Evolutionary conservation across 1,140 invertebrate species (phyloP).

Genomic region (Arion vulgaris): DNA sequence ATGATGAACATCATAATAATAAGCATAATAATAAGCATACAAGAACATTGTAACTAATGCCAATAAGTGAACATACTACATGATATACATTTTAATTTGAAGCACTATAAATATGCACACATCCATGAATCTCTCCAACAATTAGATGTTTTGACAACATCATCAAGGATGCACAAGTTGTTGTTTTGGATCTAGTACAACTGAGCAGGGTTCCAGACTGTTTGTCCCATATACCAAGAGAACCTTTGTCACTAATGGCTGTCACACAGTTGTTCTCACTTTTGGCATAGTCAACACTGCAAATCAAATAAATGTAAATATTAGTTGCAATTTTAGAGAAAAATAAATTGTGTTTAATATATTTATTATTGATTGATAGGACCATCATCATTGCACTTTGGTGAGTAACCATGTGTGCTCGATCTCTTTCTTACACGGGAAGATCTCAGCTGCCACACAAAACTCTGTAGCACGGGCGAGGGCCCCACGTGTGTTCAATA

Average conservation of each 20-base stretch:
- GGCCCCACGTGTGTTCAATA: no score
- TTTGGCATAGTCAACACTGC: not conserved
- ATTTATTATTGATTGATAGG: no score
- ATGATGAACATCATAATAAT: no score
- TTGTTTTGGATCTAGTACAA: not conserved
- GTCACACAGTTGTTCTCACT: not conserved
- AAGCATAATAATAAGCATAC: no score
- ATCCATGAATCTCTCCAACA: slow-evolving; percentile 7
- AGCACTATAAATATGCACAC: not conserved
- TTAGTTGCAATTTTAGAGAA: not conserved
- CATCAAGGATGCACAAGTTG: not conserved
- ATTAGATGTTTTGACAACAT: not conserved
- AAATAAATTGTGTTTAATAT: not conserved
- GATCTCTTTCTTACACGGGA: no score
- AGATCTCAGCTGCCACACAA: no score
- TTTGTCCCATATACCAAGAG: not conserved
- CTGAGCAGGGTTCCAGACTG: not conserved
- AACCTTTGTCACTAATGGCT: slow-evolving; percentile 14
- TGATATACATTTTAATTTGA: no score
- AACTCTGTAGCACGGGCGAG: no score
- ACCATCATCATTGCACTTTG: no score
- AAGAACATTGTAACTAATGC: no score
- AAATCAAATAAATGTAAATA: not conserved
- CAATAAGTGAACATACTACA: no score
- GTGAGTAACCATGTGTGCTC: no score